Evolutionary conservation across 2,888 invertebrate species (phyloP).

Genomic region (Lepidocyrtinus sp.): DNA sequence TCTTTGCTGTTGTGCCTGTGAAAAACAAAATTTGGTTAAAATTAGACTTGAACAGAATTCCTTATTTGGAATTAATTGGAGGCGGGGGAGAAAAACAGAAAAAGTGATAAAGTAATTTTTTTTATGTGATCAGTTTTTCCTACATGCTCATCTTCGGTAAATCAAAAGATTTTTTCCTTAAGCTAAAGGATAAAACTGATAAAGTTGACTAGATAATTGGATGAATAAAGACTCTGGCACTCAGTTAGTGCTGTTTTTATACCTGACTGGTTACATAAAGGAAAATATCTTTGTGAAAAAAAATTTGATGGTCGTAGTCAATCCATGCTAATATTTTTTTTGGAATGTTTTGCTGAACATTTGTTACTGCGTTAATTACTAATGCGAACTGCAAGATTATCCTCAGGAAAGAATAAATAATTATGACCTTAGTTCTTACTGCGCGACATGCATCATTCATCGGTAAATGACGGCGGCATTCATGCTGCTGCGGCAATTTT

Average conservation of each 20-base stretch:
- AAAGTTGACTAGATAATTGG: too few relatives aligned
- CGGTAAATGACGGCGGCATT: constrained; percentile 1
- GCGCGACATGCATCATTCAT: constrained; percentile 13
- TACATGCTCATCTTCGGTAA: not conserved
- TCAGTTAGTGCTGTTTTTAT: too few relatives aligned
- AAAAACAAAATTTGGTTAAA: not conserved
- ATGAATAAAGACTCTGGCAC: too few relatives aligned
- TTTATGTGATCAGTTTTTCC: not conserved
- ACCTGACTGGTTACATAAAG: too few relatives aligned
- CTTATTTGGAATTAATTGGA: constrained; percentile 1
- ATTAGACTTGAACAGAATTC: not conserved
- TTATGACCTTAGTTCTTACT: constrained; percentile 32
- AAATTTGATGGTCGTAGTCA: too few relatives aligned
- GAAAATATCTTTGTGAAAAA: too few relatives aligned
- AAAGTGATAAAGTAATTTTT: not conserved
- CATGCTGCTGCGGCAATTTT: constrained; percentile 2
- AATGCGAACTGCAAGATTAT: not conserved
- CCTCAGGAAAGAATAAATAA: constrained; percentile 15
- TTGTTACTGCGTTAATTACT: too few relatives aligned
- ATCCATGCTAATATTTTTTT: too few relatives aligned
- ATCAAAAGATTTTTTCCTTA: not conserved
- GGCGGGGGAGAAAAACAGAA: not conserved
- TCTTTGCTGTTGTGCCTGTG: not conserved
- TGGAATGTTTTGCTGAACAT: too few relatives aligned
- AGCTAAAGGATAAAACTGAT: not conserved